Conservation (phyloP, 2,797 vertebrate species). For the Mallotus villosus region DNA sequence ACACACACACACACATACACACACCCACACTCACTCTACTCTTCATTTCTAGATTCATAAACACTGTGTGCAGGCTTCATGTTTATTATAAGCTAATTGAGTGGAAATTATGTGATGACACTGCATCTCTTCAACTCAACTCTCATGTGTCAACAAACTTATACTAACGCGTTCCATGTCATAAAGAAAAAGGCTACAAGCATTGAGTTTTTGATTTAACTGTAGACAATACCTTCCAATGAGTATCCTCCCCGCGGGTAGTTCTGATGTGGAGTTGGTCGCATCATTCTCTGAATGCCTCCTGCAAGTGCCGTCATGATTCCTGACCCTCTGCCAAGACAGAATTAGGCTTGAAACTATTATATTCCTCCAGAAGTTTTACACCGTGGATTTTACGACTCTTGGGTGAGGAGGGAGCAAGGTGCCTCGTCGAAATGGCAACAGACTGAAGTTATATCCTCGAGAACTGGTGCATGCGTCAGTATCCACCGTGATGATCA, state of each 20-base stretch:
- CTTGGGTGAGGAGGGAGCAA: slow-evolving; percentile 42
- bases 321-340: slow-evolving; percentile 54
- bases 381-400: neutral
- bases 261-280: slow-evolving; percentile 93
- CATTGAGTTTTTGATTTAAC: too few relatives aligned
- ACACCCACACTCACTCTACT: too few relatives aligned
- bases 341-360: slow-evolving; percentile 1
- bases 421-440: slow-evolving; percentile 32
- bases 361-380: slow-evolving; percentile 39
- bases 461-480: slow-evolving; percentile 1
- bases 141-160: too few relatives aligned
- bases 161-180: too few relatives aligned
- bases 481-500: slow-evolving; percentile 27
- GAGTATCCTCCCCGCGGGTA: slow-evolving; percentile 94
- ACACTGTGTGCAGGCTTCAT: too few relatives aligned
- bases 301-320: slow-evolving; percentile 93
- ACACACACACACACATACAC: too few relatives aligned
- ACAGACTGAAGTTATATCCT: slow-evolving; percentile 14
- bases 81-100: too few relatives aligned
- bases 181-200: too few relatives aligned
- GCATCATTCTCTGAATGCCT: slow-evolving; percentile 98
- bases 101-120: too few relatives aligned
- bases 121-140: too few relatives aligned
- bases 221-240: slow-evolving; percentile 84
- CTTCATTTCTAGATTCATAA: too few relatives aligned